Conservation (phyloP, 2,888 invertebrate genomes). For the Caenorhabditis macrosperma region DNA sequence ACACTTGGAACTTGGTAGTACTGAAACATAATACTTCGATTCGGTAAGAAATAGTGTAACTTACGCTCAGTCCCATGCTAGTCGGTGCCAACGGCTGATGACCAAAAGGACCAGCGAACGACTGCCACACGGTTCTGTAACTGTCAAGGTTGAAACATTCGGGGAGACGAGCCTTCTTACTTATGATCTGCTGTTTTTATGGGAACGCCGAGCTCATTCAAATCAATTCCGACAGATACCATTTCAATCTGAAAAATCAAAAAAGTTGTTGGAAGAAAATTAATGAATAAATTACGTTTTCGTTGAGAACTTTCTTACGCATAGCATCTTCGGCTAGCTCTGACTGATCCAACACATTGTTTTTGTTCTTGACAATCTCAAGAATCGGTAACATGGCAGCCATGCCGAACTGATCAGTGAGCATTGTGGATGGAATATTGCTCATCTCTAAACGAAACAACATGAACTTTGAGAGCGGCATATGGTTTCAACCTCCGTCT, state of each 20-base stretch:
- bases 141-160: background rate
- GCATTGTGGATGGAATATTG: slow-evolving; percentile 51
- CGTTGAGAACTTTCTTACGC: slow-evolving; percentile 1
- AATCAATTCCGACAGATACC: slow-evolving; percentile 28
- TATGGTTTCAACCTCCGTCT: slow-evolving; percentile 9
- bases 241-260: slow-evolving; percentile 27
- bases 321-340: slow-evolving; percentile 1
- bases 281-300: background rate
- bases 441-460: slow-evolving; percentile 39
- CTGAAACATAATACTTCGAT: too few relatives aligned
- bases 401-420: slow-evolving; percentile 49
- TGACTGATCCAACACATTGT: background rate
- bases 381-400: slow-evolving; percentile 48
- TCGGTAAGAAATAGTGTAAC: background rate
- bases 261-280: background rate
- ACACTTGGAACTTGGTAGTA: slow-evolving; percentile 37
- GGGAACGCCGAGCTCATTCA: slow-evolving; percentile 35
- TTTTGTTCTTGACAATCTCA: slow-evolving; percentile 27
- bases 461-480: background rate
- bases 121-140: slow-evolving; percentile 26
- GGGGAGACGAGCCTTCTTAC: background rate
- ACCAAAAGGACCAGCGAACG: slow-evolving; percentile 50
- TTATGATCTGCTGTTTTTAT: slow-evolving; percentile 21
- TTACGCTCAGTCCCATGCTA: slow-evolving; percentile 25
- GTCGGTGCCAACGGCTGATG: slow-evolving; percentile 21